Percentiles rank a stretch among this genome's conserved stretches.
phyloP scores from a whole-genome alignment of 2,888 invertebrate species.

The Autographa gamma region DNA sequence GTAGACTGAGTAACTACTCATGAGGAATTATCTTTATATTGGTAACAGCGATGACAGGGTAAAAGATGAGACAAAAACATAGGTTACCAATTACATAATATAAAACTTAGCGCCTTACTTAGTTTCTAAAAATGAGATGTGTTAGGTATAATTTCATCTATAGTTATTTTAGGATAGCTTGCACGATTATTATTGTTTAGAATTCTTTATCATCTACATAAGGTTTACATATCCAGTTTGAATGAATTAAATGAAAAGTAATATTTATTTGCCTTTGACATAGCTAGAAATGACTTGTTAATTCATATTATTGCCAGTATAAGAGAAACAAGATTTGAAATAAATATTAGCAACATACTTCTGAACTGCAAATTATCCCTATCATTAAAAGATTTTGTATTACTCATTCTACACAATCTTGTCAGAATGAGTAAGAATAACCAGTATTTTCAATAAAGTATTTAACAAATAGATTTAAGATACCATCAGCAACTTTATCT shows the following conservation, averaged over 20 bases:
- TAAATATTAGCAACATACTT: background rate
- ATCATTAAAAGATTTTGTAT: background rate
- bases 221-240: too few relatives aligned
- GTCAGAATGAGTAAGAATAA: conserved; percentile 30
- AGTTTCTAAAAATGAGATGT: too few relatives aligned
- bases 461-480: conserved; percentile 20
- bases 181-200: background rate
- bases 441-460: conserved; percentile 19
- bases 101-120: too few relatives aligned
- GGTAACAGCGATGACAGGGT: too few relatives aligned
- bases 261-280: too few relatives aligned
- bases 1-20: background rate
- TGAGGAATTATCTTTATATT: too few relatives aligned
- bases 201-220: background rate
- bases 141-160: too few relatives aligned
- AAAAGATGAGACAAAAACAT: too few relatives aligned
- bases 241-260: background rate
- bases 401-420: background rate
- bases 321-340: background rate
- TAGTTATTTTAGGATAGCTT: too few relatives aligned
- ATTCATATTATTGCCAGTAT: background rate
- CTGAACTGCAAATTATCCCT: background rate
- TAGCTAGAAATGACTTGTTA: too few relatives aligned
- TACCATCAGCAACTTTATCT: conserved; percentile 45
- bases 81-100: too few relatives aligned